Conservation (phyloP, 2,797 vertebrate species). For the Ambastaia sidthimunki region DNA sequence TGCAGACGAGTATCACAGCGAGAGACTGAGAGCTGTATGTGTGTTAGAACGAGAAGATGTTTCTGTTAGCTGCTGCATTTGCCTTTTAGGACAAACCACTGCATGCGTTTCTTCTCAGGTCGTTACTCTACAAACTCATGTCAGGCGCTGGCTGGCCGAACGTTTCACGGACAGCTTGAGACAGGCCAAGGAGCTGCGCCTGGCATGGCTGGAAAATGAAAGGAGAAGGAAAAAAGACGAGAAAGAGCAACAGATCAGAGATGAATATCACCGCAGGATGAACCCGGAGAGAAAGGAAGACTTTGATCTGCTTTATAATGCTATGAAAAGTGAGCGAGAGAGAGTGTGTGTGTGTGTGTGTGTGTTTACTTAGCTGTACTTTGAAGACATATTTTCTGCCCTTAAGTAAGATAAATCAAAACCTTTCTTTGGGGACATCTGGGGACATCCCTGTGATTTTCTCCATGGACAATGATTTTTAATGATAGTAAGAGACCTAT, state of each 20-base stretch:
- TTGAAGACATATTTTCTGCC: too few species aligned
- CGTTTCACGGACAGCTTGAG: constrained; percentile 73
- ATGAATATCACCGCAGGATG: constrained; percentile 77
- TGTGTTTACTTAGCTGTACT: background rate
- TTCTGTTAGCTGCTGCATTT: background rate
- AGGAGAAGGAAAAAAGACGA: constrained; percentile 73
- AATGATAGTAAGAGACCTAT: too few species aligned
- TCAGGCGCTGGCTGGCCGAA: constrained; percentile 83
- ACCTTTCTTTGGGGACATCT: background rate
- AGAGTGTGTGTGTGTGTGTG: constrained; percentile 10
- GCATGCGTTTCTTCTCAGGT: constrained; percentile 71
- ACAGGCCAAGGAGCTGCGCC: constrained; percentile 67
- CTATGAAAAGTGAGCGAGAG: constrained; percentile 84
- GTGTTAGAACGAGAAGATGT: constrained; percentile 2
- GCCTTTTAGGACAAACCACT: constrained; percentile 4
- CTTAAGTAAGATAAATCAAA: background rate
- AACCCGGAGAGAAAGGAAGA: constrained; percentile 86
- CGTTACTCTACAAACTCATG: constrained; percentile 83
- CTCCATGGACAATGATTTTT: too few species aligned
- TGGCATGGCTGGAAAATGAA: constrained; percentile 79
- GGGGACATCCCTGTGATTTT: too few species aligned
- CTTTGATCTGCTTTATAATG: constrained; percentile 87
- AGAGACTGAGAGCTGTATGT: constrained; percentile 85
- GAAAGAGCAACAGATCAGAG: constrained; percentile 77
- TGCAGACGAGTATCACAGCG: constrained; percentile 79